phyloP scores from a whole-genome alignment of 2,797 vertebrate genomes.

The Centropyge bicolor region DNA sequence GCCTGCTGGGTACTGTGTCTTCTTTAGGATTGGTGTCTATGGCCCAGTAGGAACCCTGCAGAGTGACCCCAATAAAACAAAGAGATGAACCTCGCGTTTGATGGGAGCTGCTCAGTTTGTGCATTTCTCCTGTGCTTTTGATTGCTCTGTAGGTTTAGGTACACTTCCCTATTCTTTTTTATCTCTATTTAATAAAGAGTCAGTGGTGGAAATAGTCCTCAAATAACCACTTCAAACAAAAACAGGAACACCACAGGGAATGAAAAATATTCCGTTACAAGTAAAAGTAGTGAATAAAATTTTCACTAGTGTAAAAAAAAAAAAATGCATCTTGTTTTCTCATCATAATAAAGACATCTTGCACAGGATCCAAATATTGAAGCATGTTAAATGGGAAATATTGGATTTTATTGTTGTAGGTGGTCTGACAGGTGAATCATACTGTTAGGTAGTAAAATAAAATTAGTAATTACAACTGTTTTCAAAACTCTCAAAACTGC shows the following conservation, averaged over 20 bases:
- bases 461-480: neutral
- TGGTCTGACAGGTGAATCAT: neutral
- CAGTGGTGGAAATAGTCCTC: neutral
- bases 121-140: neutral
- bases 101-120: neutral
- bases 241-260: slow-evolving; percentile 2
- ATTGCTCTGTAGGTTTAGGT: slow-evolving; percentile 12
- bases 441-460: too few relatives aligned
- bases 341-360: neutral
- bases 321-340: neutral
- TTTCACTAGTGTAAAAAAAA: neutral
- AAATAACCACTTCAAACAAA: slow-evolving; percentile 6
- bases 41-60: slow-evolving; percentile 92
- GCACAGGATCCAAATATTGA: neutral
- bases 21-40: slow-evolving; percentile 94
- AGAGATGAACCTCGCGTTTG: neutral
- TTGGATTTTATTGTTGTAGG: neutral
- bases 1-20: slow-evolving; percentile 88
- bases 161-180: neutral
- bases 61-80: slow-evolving; percentile 36
- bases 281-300: neutral
- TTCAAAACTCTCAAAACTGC: neutral
- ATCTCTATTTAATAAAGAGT: slow-evolving; percentile 10
- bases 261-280: neutral
- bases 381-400: neutral